Percentiles rank a stretch among this genome's conserved stretches.
Conservation (phyloP, 2,113 vertebrate genomes). For the Cepphus grylle region DNA sequence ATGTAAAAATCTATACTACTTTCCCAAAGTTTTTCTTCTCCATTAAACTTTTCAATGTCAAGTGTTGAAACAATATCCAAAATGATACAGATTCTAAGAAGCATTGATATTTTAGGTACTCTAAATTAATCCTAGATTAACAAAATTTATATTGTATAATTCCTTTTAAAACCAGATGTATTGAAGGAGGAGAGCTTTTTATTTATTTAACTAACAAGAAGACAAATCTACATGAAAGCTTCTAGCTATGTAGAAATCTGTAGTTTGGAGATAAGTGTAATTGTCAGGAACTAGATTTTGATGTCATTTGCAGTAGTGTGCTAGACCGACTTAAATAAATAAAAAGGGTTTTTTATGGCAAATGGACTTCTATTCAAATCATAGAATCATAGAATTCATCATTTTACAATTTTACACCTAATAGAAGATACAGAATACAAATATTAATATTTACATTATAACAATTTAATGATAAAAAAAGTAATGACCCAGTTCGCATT, state of each 20-base stretch:
- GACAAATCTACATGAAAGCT: neutral
- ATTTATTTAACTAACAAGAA: neutral
- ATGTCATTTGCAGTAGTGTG: neutral
- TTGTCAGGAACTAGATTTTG: neutral
- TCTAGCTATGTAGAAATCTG: neutral
- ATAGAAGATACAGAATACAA: neutral
- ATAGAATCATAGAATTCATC: neutral
- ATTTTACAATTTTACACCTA: neutral
- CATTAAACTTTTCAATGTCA: neutral
- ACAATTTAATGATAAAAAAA: neutral
- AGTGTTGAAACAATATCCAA: neutral
- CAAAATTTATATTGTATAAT: neutral
- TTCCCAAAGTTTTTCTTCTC: neutral
- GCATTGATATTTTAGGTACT: neutral
- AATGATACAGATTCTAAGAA: neutral
- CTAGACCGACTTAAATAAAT: neutral
- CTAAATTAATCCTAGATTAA: neutral
- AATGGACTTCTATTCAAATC: neutral
- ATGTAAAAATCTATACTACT: neutral
- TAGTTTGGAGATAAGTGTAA: neutral
- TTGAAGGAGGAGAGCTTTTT: neutral
- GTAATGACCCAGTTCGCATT: neutral
- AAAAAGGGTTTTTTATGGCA: neutral
- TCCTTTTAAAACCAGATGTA: neutral
- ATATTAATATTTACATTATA: neutral